These are phyloP conservation scores for Coelogynopora nodosa DNA, from an alignment of 2,888 invertebrate species.

Conservation along the genomic window DNA sequence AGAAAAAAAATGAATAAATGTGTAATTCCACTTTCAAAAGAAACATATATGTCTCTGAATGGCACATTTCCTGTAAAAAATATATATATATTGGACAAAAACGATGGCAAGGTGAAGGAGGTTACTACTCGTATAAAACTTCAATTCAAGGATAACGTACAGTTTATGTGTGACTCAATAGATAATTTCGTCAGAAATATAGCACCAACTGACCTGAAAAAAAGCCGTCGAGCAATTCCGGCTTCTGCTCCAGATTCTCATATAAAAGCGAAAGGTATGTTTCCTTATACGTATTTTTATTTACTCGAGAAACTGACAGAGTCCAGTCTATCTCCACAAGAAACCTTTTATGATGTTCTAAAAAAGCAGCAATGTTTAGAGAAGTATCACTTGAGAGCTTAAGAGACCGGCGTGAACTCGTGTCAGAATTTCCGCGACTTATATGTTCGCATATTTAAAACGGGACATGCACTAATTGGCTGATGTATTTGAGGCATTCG, in stretches of 20 bases:
- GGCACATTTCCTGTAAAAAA: neutral
- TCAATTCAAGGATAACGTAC: neutral
- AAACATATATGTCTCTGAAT: conserved; percentile 27
- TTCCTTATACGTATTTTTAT: conserved; percentile 3
- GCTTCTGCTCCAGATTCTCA: neutral
- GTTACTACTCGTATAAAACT: neutral
- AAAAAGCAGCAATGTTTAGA: neutral
- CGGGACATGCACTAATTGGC: neutral
- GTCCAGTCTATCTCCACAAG: neutral
- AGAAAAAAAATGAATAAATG: conserved; percentile 22
- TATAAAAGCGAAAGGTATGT: neutral
- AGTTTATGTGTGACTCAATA: neutral
- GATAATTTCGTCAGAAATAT: neutral
- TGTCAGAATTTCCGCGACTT: neutral
- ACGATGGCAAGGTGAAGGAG: neutral
- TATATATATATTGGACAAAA: neutral
- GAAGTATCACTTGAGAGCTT: neutral
- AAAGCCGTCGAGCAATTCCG: neutral
- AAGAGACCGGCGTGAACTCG: neutral
- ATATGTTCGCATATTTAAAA: neutral
- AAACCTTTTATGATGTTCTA: neutral
- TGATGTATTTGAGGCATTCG: neutral
- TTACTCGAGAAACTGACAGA: neutral
- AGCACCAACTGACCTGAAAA: neutral
- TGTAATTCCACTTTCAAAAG: conserved; percentile 30